These are phyloP conservation scores for Hemibagrus guttatus DNA, from an alignment of 2,797 vertebrate genomes.

Conservation along the genomic window DNA sequence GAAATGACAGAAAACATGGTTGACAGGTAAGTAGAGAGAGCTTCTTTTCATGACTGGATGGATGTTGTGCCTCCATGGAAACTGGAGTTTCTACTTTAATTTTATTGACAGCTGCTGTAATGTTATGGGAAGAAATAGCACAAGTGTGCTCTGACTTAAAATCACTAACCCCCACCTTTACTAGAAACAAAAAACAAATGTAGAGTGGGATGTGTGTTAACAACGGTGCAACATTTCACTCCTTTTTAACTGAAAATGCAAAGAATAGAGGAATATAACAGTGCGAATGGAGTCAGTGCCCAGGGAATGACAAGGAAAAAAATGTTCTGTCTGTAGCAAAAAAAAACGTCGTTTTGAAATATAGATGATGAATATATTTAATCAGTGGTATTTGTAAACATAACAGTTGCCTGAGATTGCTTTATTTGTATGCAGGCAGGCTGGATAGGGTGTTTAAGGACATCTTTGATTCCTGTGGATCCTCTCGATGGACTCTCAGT, in stretches of 20 bases:
- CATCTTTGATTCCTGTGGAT: slow-evolving; percentile 14
- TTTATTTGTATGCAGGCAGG: not conserved
- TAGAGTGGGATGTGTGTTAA: not conserved
- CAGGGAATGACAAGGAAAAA: slow-evolving; percentile 26
- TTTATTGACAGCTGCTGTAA: slow-evolving; percentile 22
- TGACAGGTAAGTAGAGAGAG: not conserved
- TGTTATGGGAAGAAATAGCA: not conserved
- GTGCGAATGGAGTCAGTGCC: slow-evolving; percentile 28
- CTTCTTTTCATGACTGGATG: not conserved
- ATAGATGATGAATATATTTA: slow-evolving; percentile 4
- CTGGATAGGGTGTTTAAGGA: slow-evolving; percentile 24
- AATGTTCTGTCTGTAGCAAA: slow-evolving; percentile 6
- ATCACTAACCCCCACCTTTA: not conserved
- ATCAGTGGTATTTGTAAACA: not conserved
- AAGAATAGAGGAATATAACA: slow-evolving; percentile 10
- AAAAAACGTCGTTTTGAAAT: slow-evolving; percentile 8
- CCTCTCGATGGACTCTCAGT: slow-evolving; percentile 7
- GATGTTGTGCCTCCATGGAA: slow-evolving; percentile 22
- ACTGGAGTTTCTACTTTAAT: not conserved
- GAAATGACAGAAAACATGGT: not conserved
- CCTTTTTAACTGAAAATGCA: not conserved
- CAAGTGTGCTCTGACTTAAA: not conserved
- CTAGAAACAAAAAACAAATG: not conserved
- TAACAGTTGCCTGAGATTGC: not conserved
- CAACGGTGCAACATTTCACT: not conserved